phyloP scores from a whole-genome alignment of 2,888 invertebrate genomes.

The Macropis europaea region DNA sequence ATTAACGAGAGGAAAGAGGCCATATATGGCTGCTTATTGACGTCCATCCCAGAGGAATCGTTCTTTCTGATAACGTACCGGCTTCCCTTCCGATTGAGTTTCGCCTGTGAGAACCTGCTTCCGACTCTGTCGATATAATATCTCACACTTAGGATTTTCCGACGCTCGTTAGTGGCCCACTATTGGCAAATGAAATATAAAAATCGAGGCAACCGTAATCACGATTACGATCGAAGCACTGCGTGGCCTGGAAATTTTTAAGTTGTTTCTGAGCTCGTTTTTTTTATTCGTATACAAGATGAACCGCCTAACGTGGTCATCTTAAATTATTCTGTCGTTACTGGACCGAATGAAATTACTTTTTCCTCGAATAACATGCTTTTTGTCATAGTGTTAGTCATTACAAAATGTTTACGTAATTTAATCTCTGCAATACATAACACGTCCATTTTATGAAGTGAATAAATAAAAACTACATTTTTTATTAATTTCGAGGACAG shows the following conservation, averaged over 20 bases:
- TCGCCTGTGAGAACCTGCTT: slow-evolving; percentile 7
- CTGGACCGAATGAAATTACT: too few species aligned
- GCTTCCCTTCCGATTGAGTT: neutral
- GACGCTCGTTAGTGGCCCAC: slow-evolving; percentile 1
- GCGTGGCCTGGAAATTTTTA: neutral
- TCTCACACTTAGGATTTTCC: slow-evolving; percentile 30
- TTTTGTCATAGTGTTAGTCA: too few species aligned
- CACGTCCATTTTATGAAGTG: too few species aligned
- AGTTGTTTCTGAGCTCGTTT: too few species aligned
- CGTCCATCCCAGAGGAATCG: slow-evolving; percentile 17
- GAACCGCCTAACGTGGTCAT: too few species aligned
- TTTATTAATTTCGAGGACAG: too few species aligned
- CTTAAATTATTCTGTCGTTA: too few species aligned
- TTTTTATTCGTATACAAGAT: too few species aligned
- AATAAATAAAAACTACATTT: too few species aligned
- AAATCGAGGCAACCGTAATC: slow-evolving; percentile 16
- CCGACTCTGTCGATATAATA: slow-evolving; percentile 19
- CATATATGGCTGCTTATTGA: slow-evolving; percentile 27
- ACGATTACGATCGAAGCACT: slow-evolving; percentile 2
- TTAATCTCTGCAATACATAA: too few species aligned
- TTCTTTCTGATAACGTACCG: slow-evolving; percentile 28
- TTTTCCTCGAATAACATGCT: too few species aligned
- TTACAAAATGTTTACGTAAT: too few species aligned
- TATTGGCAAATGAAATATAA: slow-evolving; percentile 10
- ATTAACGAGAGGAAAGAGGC: slow-evolving; percentile 18